phyloP scores from a whole-genome alignment of 2,888 invertebrate genomes.

The Pseudolycoriella hygida region DNA sequence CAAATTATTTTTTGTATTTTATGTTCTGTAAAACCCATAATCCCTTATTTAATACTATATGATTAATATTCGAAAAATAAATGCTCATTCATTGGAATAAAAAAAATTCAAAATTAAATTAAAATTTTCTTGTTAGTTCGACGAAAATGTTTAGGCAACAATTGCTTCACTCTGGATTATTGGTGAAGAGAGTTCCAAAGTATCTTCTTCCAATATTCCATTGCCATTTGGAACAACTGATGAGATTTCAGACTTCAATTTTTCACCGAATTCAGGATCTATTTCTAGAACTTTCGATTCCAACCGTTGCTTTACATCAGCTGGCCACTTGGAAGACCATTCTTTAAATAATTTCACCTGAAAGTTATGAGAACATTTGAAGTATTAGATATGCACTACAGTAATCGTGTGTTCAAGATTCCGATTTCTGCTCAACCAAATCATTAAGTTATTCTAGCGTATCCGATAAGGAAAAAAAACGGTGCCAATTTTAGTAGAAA shows the following conservation, averaged over 20 bases:
- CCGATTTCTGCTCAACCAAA: too few species aligned
- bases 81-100: too few species aligned
- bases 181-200: constrained; percentile 1
- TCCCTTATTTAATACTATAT: too few species aligned
- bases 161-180: constrained; percentile 15
- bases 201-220: not conserved
- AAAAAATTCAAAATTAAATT: not conserved
- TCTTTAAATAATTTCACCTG: constrained; percentile 68
- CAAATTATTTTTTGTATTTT: too few species aligned
- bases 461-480: too few species aligned
- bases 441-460: too few species aligned
- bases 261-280: constrained; percentile 53
- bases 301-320: constrained; percentile 51
- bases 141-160: constrained; percentile 11
- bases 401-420: too few species aligned
- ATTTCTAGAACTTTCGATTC: constrained; percentile 50
- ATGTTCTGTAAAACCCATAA: too few species aligned
- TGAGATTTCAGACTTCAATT: constrained; percentile 37
- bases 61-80: too few species aligned
- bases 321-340: constrained; percentile 66
- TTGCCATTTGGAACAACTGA: constrained; percentile 6
- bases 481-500: too few species aligned
- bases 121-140: constrained; percentile 10
- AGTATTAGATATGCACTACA: not conserved
- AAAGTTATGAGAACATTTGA: too few species aligned